A percentile compares a stretch with the other conserved stretches of the same genome.
These are phyloP conservation scores for Philopedon plagiatum DNA, from an alignment of 2,888 invertebrate species.

Conservation along the genomic window DNA sequence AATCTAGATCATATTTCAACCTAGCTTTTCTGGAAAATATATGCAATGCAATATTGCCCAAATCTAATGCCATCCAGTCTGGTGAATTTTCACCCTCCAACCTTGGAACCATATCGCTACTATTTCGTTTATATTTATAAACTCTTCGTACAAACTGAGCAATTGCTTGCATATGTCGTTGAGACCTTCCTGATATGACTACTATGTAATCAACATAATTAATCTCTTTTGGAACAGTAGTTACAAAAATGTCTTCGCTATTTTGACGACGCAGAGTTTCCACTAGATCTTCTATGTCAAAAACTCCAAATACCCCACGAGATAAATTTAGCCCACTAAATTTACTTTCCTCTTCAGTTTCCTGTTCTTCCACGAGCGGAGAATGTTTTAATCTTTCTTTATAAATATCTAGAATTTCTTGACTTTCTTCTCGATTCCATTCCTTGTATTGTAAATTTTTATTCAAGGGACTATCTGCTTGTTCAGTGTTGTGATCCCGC, in stretches of 20 bases:
- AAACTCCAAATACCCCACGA: constrained; percentile 85
- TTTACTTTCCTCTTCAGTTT: constrained; percentile 73
- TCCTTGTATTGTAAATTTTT: constrained; percentile 74
- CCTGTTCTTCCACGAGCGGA: constrained; percentile 63
- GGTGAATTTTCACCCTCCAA: constrained; percentile 83
- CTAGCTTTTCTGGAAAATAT: constrained; percentile 83
- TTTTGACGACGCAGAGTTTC: constrained; percentile 83
- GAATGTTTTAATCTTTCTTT: constrained; percentile 73
- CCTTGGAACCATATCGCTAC: constrained; percentile 77
- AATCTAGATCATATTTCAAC: constrained; percentile 87
- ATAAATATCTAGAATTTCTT: constrained; percentile 80
- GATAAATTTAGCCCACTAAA: constrained; percentile 74
- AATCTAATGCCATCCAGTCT: constrained; percentile 92
- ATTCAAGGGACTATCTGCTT: background rate
- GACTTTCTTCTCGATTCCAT: constrained; percentile 80
- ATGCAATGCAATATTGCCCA: constrained; percentile 95
- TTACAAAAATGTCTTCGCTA: constrained; percentile 85
- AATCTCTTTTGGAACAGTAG: constrained; percentile 79
- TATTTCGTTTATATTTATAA: constrained; percentile 79
- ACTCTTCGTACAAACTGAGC: constrained; percentile 83
- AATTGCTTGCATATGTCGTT: constrained; percentile 81
- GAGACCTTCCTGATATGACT: constrained; percentile 82
- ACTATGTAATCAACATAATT: constrained; percentile 91
- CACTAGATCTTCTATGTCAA: constrained; percentile 89
- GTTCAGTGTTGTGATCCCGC: background rate